phyloP scores from a whole-genome alignment of 1,140 invertebrate genomes.

The Belonocnema kinseyi region DNA sequence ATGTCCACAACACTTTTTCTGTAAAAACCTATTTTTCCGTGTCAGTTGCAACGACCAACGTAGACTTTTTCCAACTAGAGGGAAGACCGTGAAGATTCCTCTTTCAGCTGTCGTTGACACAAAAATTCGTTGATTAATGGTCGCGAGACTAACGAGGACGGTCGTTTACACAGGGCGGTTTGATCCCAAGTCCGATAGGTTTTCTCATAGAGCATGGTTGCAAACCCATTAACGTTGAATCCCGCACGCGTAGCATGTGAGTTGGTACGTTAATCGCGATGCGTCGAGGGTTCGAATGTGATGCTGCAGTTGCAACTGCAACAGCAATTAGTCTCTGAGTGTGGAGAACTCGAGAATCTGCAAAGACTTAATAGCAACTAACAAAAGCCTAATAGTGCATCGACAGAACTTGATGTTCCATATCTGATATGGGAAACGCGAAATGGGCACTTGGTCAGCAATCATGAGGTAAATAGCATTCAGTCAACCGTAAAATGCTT shows the following conservation, averaged over 20 bases:
- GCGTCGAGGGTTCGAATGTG: neutral
- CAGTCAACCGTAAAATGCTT: too few species aligned
- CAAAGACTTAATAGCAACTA: too few species aligned
- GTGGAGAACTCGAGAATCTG: too few species aligned
- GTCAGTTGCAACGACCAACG: slow-evolving; percentile 9
- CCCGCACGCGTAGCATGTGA: slow-evolving; percentile 24
- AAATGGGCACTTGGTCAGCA: too few species aligned
- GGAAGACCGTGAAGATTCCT: slow-evolving; percentile 15
- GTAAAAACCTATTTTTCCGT: slow-evolving; percentile 6
- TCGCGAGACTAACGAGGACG: slow-evolving; percentile 13
- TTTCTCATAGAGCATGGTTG: neutral
- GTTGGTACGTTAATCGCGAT: slow-evolving; percentile 19
- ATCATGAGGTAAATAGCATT: too few species aligned
- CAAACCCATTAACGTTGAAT: slow-evolving; percentile 10
- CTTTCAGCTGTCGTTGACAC: slow-evolving; percentile 11
- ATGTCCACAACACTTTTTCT: neutral
- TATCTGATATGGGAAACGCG: too few species aligned
- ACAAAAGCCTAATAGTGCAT: too few species aligned
- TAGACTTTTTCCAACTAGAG: neutral
- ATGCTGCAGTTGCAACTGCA: neutral
- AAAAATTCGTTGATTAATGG: slow-evolving; percentile 30
- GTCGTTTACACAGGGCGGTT: slow-evolving; percentile 25
- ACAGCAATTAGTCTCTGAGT: too few species aligned
- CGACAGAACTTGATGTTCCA: too few species aligned
- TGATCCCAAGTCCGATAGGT: slow-evolving; percentile 23